Evolutionary conservation across 1,140 invertebrate genomes (phyloP), one percentile per base, ranked within the genome.

Genomic region (Heliothis virescens): DNA sequence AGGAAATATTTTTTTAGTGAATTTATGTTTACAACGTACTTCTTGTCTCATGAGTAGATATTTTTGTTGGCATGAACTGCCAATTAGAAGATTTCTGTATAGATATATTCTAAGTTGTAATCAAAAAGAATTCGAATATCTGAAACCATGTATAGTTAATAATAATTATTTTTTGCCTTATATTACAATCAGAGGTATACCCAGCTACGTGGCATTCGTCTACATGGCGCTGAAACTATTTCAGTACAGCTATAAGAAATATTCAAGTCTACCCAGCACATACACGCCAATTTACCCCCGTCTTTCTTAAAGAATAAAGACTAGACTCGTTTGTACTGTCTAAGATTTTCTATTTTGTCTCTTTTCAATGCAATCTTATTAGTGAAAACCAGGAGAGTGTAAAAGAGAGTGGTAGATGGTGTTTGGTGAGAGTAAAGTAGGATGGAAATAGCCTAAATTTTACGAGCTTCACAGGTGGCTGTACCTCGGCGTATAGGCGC

Each of bases 391-490:
- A 92, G 79, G 91, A 84, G n/a, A n/a, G n/a, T n/a, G 71, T 41
- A 84, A 93, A 67, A 18, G 90, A 85, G 90, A 91, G 41, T 60
- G 85, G 13, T 79, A 74, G 83, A 86, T 75, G 48, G 41, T 80
- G 65, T 78, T 59, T 48, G 65, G 52, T 82, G 74, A 29, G 89
- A 78, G 79, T 7, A 81, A 94, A 59, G 72, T n/a, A 85, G 79
- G 90, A 90, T 41, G 67, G 86, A 79, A 82, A 87, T 89, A 93
- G 87, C 89, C 90, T 91, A 94, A 94, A 94, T n/a, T 93, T 94
- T 93, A 93, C 90, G 90, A 94, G 91, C 93, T n/a, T n/a, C 89
- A 94, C 93, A 94, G 93, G 93, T 94, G 92, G 93, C n/a, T 92
- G 90, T 87, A 91, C 93, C 92, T 92, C 90, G 93, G 26, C n/a